Base-by-base conservation (phyloP, 1,140 invertebrate species). In the Augochlora pura region DNA sequence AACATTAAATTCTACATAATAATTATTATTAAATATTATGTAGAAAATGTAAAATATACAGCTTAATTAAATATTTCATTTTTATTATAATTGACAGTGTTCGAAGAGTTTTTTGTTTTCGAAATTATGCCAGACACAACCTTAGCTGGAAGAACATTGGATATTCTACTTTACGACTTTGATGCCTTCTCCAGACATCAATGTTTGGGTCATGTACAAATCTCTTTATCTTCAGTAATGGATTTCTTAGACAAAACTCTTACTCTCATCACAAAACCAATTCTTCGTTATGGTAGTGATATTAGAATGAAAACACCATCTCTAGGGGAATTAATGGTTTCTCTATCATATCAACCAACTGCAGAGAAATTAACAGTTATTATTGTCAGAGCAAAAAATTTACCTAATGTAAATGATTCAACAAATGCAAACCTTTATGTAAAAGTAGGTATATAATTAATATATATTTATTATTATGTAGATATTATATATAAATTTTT, bases 291-390 rank as follows among this genome's bases (percentile, higher is more conserved):
- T 52, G 87, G 89, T 1, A 71, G 76, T 7, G 87, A 91, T 27
- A 87, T 86, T 42, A 70, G 85, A 74, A 87, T 86, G 42, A 92
- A 93, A 84, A 90, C 92, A 8, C 85, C 81, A 10, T 94, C 94
- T 71, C 87, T 95, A 67, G 96, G 96, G 1, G 96, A 98, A 89
- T 88, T 98, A 59, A 97, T 97, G 96, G 95, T 98, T 85, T 98
- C 97, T 0, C 91, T 98, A 1, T 96, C 96, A 81, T 97, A 97
- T 88, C 92, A 97, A 79, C 95, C 96, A 9, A 96, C 96, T 60
- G 96, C 96, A 42, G 96, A 97, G 86, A 94, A 96, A 63, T 94
- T 98, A 2, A 97, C 96, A 0, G 95, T 97, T 6, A 97, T 97
- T 21, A 94, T 97, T 14, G 95, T 97, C 32, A 97, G 97, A 88